These are phyloP conservation scores for Hypsopygia costalis DNA, from an alignment of 2,888 invertebrate genomes.

Conservation along the genomic window DNA sequence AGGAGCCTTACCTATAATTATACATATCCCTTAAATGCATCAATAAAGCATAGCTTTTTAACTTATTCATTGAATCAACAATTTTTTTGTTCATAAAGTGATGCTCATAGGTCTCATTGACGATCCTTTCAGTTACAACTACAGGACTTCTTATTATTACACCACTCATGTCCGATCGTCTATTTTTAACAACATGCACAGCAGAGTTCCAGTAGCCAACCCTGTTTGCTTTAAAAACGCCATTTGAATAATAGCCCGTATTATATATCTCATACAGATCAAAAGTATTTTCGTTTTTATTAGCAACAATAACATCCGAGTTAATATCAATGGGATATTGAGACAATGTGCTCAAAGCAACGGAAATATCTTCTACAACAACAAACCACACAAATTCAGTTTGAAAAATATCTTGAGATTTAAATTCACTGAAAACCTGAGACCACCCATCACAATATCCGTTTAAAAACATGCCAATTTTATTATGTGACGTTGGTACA, in stretches of 20 bases:
- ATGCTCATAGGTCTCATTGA: conserved; percentile 62
- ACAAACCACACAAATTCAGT: conserved; percentile 59
- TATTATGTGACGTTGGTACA: conserved; percentile 24
- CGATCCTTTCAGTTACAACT: conserved; percentile 59
- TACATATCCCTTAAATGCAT: conserved; percentile 81
- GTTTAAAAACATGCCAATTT: conserved; percentile 47
- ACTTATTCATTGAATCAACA: conserved; percentile 82
- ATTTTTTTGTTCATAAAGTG: conserved; percentile 74
- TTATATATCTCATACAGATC: conserved; percentile 73
- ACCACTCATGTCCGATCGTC: conserved; percentile 76
- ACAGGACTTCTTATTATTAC: conserved; percentile 76
- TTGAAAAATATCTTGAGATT: conserved; percentile 27
- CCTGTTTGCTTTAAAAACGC: conserved; percentile 61
- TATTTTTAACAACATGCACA: conserved; percentile 46
- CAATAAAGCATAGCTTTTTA: conserved; percentile 81
- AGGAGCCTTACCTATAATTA: conserved; percentile 83
- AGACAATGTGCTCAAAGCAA: conserved; percentile 39
- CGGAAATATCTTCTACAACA: conserved; percentile 34
- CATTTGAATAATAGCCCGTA: conserved; percentile 77
- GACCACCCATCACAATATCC: conserved; percentile 49
- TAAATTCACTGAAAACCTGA: conserved; percentile 24
- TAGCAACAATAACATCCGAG: conserved; percentile 62
- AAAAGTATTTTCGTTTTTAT: conserved; percentile 27
- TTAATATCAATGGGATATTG: conserved; percentile 60
- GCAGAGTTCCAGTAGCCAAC: conserved; percentile 68